A percentile compares a stretch with the other conserved stretches of the same genome.
Conservation (phyloP, 30 jellyfish, hydroid and myxozoan species). For the Chironex yamaguchii region DNA sequence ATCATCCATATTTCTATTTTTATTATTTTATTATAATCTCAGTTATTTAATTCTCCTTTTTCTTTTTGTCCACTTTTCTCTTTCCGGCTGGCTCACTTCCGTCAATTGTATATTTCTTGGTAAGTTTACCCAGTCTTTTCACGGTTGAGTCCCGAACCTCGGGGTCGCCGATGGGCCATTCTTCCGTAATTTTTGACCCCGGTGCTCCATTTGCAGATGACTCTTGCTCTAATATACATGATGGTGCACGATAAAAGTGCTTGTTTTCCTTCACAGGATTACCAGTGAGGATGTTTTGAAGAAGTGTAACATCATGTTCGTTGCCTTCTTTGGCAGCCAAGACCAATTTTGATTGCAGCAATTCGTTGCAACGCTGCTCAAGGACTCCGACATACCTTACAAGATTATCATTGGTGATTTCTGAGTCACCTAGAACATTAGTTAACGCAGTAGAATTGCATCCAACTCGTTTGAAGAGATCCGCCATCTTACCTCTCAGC, state of each 20-base stretch:
- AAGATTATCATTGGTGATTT: constrained; percentile 75
- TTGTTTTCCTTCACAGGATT: not conserved
- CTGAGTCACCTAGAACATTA: constrained; percentile 69
- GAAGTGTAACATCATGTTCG: constrained; percentile 42
- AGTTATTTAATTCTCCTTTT: not conserved
- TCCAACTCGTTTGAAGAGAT: not conserved
- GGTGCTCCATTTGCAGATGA: not conserved
- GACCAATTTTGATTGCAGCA: constrained; percentile 67
- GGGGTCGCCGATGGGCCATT: not conserved
- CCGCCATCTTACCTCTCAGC: constrained; percentile 14
- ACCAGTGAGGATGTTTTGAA: constrained; percentile 47
- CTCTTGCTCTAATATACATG: not conserved
- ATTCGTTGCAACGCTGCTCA: constrained; percentile 77
- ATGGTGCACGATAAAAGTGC: not conserved
- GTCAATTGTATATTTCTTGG: not conserved
- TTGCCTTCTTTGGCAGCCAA: constrained; percentile 58
- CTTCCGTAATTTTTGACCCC: not conserved
- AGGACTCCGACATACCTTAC: constrained; percentile 76
- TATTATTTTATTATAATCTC: too few relatives aligned
- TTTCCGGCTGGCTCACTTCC: not conserved
- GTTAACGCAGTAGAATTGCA: not conserved
- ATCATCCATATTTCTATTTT: too few relatives aligned
- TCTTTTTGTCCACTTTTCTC: not conserved
- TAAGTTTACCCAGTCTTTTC: not conserved
- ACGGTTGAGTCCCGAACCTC: not conserved